Percentiles rank a stretch among this genome's conserved stretches.
phyloP scores from a whole-genome alignment of 2,888 invertebrate species.

The Mantis religiosa region DNA sequence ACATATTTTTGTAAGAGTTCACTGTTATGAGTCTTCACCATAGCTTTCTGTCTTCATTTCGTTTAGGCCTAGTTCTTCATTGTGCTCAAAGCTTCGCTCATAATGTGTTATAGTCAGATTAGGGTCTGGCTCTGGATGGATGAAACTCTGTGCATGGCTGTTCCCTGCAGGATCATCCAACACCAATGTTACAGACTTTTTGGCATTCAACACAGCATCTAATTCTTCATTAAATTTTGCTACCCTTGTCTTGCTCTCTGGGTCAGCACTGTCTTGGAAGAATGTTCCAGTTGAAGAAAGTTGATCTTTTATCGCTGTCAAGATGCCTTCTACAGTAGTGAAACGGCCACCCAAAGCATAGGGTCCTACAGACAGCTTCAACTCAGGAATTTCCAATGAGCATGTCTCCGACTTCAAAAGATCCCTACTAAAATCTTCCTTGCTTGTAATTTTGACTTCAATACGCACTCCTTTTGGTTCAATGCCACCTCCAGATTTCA shows the following conservation, averaged over 20 bases:
- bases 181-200: slow-evolving; percentile 65
- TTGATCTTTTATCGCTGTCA: slow-evolving; percentile 74
- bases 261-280: slow-evolving; percentile 68
- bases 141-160: slow-evolving; percentile 71
- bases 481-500: no score
- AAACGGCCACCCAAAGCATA: slow-evolving; percentile 87
- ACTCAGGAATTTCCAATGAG: slow-evolving; percentile 74
- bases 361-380: slow-evolving; percentile 82
- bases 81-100: slow-evolving; percentile 81
- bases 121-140: slow-evolving; percentile 52
- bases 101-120: slow-evolving; percentile 73
- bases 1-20: not conserved
- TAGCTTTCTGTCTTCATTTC: slow-evolving; percentile 94
- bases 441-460: no score
- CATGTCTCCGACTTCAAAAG: no score
- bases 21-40: slow-evolving; percentile 33
- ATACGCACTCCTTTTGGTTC: no score
- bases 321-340: slow-evolving; percentile 89
- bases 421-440: no score
- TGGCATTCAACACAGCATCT: slow-evolving; percentile 60
- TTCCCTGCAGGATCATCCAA: no score
- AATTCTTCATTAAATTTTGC: slow-evolving; percentile 61
- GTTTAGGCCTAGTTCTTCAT: slow-evolving; percentile 91
- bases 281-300: slow-evolving; percentile 62
- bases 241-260: slow-evolving; percentile 52